Percentiles rank a stretch among this genome's conserved stretches.
phyloP scores from a whole-genome alignment of 2,888 invertebrate species.

The Hypercompe scribonia region DNA sequence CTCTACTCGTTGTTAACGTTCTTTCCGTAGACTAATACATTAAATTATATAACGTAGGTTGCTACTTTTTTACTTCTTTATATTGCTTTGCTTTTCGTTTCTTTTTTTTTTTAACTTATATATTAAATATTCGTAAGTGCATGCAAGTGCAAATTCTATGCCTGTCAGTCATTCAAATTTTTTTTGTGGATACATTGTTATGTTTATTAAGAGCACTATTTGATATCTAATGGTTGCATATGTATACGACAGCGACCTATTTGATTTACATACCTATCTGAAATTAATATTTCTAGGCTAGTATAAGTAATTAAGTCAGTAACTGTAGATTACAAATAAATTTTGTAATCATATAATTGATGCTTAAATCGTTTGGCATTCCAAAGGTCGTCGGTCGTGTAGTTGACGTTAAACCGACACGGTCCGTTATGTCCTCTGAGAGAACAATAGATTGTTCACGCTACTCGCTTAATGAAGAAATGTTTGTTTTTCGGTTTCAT shows the following conservation, averaged over 20 bases:
- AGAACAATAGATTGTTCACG: conserved; percentile 81
- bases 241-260: not conserved
- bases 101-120: conserved; percentile 19
- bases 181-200: not conserved
- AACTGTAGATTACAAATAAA: not conserved
- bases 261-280: not conserved
- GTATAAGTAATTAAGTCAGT: not conserved
- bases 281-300: not conserved
- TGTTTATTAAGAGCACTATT: not conserved
- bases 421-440: conserved; percentile 81
- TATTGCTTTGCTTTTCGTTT: conserved; percentile 20
- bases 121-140: not conserved
- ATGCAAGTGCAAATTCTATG: not conserved
- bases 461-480: conserved; percentile 83
- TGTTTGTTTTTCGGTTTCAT: conserved; percentile 81
- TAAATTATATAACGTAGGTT: conserved; percentile 49
- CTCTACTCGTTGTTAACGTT: conserved; percentile 66
- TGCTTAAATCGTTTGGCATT: conserved; percentile 51
- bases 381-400: conserved; percentile 72
- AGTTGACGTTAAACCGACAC: conserved; percentile 81
- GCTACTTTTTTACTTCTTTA: conserved; percentile 38
- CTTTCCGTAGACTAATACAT: conserved; percentile 55
- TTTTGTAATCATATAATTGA: conserved; percentile 24
- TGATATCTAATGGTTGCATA: not conserved
- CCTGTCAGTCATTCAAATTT: too few species aligned